These are phyloP conservation scores for Lathronympha strigana DNA, from an alignment of 2,888 invertebrate species.

Conservation along the genomic window DNA sequence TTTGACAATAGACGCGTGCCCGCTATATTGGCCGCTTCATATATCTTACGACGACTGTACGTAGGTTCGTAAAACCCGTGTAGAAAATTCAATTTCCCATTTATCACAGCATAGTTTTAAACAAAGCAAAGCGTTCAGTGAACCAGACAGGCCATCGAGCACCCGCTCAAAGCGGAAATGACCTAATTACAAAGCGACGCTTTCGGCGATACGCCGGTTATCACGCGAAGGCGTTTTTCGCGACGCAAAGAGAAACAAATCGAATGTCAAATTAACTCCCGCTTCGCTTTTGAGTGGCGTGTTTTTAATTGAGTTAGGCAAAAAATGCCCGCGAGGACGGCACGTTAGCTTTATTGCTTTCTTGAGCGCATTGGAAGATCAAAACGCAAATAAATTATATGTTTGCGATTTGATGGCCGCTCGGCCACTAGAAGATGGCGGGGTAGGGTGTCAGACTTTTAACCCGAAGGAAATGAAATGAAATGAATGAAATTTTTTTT, in stretches of 20 bases:
- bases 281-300: conserved; percentile 29
- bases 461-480: too few relatives aligned
- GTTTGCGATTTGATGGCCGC: too few relatives aligned
- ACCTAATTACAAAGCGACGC: conserved; percentile 4
- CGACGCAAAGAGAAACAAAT: conserved; percentile 33
- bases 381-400: too few relatives aligned
- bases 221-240: background rate
- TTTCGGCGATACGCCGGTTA: background rate
- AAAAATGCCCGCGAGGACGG: conserved; percentile 20
- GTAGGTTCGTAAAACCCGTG: background rate
- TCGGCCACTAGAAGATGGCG: too few relatives aligned
- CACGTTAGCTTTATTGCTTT: background rate
- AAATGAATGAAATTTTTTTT: too few relatives aligned
- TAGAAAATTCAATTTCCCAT: conserved; percentile 16
- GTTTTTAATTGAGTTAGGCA: conserved; percentile 33
- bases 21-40: too few relatives aligned
- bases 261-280: conserved; percentile 30
- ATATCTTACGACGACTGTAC: too few relatives aligned
- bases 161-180: background rate
- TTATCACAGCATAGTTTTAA: conserved; percentile 17
- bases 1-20: too few relatives aligned
- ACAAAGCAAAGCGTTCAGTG: conserved; percentile 25
- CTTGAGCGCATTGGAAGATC: background rate
- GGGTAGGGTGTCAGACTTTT: too few relatives aligned
- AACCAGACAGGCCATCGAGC: conserved; percentile 15